These are phyloP conservation scores for Chydorus sphaericus DNA, from an alignment of 2,888 invertebrate genomes.

Conservation along the genomic window DNA sequence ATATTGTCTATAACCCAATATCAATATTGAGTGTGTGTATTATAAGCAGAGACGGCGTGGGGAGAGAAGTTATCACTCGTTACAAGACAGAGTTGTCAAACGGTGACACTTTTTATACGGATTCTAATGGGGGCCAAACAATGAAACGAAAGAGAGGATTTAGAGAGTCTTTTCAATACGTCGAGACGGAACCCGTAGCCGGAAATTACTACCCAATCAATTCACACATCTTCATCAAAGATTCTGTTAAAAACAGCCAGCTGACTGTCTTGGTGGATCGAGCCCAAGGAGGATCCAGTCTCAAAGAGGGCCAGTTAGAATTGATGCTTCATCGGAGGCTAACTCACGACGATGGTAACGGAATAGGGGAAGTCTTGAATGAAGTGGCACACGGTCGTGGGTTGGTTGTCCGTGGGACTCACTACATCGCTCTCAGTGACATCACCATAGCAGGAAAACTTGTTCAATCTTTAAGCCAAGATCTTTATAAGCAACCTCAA, in stretches of 20 bases:
- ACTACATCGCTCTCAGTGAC: not conserved
- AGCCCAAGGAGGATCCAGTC: slow-evolving; percentile 28
- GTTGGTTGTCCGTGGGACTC: slow-evolving; percentile 4
- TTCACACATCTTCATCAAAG: slow-evolving; percentile 54
- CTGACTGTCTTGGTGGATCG: slow-evolving; percentile 18
- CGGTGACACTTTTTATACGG: slow-evolving; percentile 64
- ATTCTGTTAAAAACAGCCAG: slow-evolving; percentile 24
- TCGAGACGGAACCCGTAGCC: slow-evolving; percentile 53
- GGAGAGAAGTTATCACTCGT: slow-evolving; percentile 68
- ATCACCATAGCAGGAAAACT: not conserved
- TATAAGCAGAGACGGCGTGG: slow-evolving; percentile 38
- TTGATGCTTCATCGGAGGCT: slow-evolving; percentile 59
- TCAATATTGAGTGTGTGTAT: not conserved
- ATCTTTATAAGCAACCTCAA: too few species aligned
- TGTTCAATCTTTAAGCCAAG: too few species aligned
- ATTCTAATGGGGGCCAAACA: slow-evolving; percentile 82
- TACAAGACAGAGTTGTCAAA: slow-evolving; percentile 50
- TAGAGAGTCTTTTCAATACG: slow-evolving; percentile 55
- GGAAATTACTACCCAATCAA: slow-evolving; percentile 92
- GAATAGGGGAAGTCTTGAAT: slow-evolving; percentile 79
- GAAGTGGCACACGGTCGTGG: slow-evolving; percentile 43
- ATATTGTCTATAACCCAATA: not conserved
- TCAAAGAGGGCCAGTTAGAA: slow-evolving; percentile 29
- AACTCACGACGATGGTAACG: slow-evolving; percentile 76
- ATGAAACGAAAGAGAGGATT: slow-evolving; percentile 49